These are phyloP conservation scores for Artemisiospiza belli DNA, from an alignment of 2,113 vertebrate genomes.

Conservation along the genomic window DNA sequence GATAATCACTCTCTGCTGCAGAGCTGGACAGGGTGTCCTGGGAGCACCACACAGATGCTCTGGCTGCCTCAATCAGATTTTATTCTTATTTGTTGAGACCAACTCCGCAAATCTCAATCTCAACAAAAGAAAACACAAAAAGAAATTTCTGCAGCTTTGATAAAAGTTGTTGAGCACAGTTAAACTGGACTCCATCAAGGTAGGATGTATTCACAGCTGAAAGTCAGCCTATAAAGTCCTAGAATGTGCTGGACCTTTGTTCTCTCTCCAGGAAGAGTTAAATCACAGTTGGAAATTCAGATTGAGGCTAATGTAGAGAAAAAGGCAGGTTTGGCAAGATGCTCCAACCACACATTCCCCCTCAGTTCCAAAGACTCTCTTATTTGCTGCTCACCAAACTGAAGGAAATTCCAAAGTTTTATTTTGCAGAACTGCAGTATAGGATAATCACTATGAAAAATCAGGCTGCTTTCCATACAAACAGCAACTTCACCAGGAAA, in stretches of 20 bases:
- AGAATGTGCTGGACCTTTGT: not conserved
- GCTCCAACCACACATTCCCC: conserved; percentile 4
- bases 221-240: not conserved
- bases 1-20: not conserved
- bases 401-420: conserved; percentile 65
- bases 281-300: not conserved
- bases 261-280: conserved; percentile 9
- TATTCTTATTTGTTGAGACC: not conserved
- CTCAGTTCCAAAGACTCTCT: not conserved
- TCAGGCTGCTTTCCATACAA: conserved; percentile 17
- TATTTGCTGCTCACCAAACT: conserved; percentile 48
- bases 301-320: not conserved
- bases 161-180: not conserved
- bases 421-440: not conserved
- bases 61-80: not conserved
- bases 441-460: conserved; percentile 53
- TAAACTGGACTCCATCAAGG: not conserved
- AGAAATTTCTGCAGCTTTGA: not conserved
- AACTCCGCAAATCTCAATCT: not conserved
- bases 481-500: not conserved
- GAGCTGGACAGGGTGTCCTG: not conserved
- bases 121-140: not conserved
- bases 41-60: not conserved
- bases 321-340: conserved; percentile 50
- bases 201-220: not conserved